A percentile compares a stretch with the other conserved stretches of the same genome.
Conservation (phyloP, 2,888 invertebrate species). For the Bellardia bayeri region DNA sequence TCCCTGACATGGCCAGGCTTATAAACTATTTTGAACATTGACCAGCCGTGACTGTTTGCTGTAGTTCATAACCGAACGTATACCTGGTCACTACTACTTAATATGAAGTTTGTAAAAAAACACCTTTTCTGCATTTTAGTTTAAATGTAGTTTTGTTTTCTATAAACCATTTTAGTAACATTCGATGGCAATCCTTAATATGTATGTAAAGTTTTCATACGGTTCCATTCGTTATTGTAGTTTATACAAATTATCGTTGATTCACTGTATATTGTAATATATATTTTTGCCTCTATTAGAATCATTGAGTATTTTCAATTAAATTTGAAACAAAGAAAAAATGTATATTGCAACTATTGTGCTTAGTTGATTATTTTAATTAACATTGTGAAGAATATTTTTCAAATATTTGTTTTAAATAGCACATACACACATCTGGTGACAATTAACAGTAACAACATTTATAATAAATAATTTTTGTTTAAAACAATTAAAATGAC, state of each 20-base stretch:
- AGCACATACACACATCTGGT: slow-evolving; percentile 33
- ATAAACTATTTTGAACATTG: too few relatives aligned
- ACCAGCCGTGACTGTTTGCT: too few relatives aligned
- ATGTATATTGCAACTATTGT: slow-evolving; percentile 18
- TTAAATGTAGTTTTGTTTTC: too few relatives aligned
- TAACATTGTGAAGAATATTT: slow-evolving; percentile 46
- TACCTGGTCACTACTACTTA: too few relatives aligned
- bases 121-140: too few relatives aligned
- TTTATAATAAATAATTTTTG: slow-evolving; percentile 7
- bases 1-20: too few relatives aligned
- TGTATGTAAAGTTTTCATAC: too few relatives aligned
- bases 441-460: slow-evolving; percentile 13
- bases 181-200: too few relatives aligned
- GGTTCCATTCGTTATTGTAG: too few relatives aligned
- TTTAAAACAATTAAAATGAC: not conserved
- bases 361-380: slow-evolving; percentile 40
- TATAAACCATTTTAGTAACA: too few relatives aligned
- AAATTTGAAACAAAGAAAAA: slow-evolving; percentile 59
- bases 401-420: not conserved
- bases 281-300: slow-evolving; percentile 25
- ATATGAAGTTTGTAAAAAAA: too few relatives aligned
- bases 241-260: not conserved
- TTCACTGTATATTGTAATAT: not conserved
- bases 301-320: slow-evolving; percentile 23
- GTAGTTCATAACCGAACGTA: too few relatives aligned